These are phyloP conservation scores for Alethe castanea DNA, from an alignment of 2,113 vertebrate genomes.

Conservation along the genomic window DNA sequence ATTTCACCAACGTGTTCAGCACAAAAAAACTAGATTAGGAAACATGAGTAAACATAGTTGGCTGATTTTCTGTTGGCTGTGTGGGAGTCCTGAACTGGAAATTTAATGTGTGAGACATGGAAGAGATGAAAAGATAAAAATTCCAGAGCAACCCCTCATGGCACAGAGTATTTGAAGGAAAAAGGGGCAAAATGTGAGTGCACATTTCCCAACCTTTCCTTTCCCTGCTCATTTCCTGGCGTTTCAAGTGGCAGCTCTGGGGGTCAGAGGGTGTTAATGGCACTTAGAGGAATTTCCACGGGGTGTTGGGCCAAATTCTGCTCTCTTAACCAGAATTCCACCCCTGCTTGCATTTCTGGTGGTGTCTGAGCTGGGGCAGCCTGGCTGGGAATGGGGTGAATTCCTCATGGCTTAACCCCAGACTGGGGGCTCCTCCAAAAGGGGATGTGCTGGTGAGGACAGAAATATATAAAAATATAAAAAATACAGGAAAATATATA, in stretches of 20 bases:
- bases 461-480: neutral
- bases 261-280: neutral
- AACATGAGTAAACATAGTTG: neutral
- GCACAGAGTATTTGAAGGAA: neutral
- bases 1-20: neutral
- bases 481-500: too few species aligned
- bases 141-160: neutral
- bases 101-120: neutral
- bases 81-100: neutral
- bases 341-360: accelerated
- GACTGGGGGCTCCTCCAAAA: accelerated
- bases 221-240: neutral
- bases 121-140: neutral
- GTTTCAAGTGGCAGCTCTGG: neutral
- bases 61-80: neutral
- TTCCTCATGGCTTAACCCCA: neutral
- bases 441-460: neutral
- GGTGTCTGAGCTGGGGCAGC: neutral
- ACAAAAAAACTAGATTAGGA: neutral
- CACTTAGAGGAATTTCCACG: neutral
- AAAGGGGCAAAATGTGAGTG: neutral
- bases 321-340: neutral
- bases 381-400: neutral
- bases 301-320: neutral
- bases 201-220: neutral